Evolutionary conservation across 2,888 invertebrate species (phyloP), one percentile per base, ranked within the genome.

Genomic region (Clivina fossor): DNA sequence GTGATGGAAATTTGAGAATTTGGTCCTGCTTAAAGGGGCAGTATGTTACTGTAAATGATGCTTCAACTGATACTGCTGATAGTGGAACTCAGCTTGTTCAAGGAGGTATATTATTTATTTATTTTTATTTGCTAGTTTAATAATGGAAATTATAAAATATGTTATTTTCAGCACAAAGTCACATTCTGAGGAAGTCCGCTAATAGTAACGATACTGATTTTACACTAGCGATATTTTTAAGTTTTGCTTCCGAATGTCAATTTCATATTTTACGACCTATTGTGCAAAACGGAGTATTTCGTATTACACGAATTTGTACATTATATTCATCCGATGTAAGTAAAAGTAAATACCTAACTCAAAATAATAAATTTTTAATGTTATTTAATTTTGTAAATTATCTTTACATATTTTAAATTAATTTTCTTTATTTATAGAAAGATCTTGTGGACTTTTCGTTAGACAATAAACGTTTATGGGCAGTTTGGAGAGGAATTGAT

Each of bases 381-480:
- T n/a, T n/a, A n/a, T n/a, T n/a, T n/a, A n/a, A n/a, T n/a, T n/a
- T n/a, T n/a, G n/a, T n/a, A n/a, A n/a, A n/a, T n/a, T n/a, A 19
- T 19, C n/a, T n/a, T n/a, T n/a, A n/a, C n/a, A n/a, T n/a, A n/a
- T n/a, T 32, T 43, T 50, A 53, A n/a, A 55, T 32, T 33, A 33
- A 57, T 48, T 56, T 49, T 30, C 49, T 56, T 38, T 60, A 56
- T 60, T 74, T 76, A 37, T 66, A 87, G 85, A 80, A 85, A 70
- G 91, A 93, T 72, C 76, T 95, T 35, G 82, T 92, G 8, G 93
- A 94, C 71, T 92, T 90, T 69, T 82, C 85, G 47, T 80, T 92
- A 3, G 86, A 89, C 2, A 76, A 80, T 30, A 80, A 82, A n/a
- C 82, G 86, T 48, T 80, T 94, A n/a, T 93, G 93, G 92, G 88